Percentiles rank a stretch among this genome's conserved stretches.
Conservation (phyloP, 2,888 invertebrate genomes). For the Petrophora chlorosata region DNA sequence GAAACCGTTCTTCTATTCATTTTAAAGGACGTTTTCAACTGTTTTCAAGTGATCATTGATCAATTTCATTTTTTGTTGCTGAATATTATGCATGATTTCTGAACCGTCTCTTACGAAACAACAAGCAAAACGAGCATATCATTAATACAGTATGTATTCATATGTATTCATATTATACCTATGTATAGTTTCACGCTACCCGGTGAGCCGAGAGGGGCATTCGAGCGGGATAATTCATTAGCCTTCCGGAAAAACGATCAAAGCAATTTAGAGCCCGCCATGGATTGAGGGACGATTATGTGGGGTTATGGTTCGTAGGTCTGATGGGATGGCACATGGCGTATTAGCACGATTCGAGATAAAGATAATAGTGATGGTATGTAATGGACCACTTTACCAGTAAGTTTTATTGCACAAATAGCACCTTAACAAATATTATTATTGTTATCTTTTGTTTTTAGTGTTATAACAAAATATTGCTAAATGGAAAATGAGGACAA, state of each 20-base stretch:
- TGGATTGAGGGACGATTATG: constrained; percentile 47
- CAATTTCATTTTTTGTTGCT: no score
- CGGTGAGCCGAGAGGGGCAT: constrained; percentile 60
- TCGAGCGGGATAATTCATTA: constrained; percentile 78
- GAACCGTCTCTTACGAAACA: no score
- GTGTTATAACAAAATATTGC: no score
- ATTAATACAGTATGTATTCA: no score
- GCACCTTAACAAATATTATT: no score
- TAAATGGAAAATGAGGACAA: no score
- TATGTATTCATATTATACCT: background rate
- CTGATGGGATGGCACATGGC: background rate
- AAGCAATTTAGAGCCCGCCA: constrained; percentile 75
- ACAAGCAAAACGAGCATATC: background rate
- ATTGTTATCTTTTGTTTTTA: no score
- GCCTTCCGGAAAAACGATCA: constrained; percentile 80
- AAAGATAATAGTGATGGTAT: background rate
- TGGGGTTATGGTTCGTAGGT: background rate
- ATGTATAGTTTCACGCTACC: constrained; percentile 24
- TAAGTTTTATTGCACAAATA: no score
- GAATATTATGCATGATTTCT: no score
- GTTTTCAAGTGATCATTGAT: no score
- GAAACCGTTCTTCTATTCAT: no score
- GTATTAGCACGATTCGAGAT: constrained; percentile 1
- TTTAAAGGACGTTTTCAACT: no score
- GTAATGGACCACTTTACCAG: background rate